These are phyloP conservation scores for Drosophila seguyi DNA, from an alignment of 1,140 invertebrate genomes.

Conservation along the genomic window DNA sequence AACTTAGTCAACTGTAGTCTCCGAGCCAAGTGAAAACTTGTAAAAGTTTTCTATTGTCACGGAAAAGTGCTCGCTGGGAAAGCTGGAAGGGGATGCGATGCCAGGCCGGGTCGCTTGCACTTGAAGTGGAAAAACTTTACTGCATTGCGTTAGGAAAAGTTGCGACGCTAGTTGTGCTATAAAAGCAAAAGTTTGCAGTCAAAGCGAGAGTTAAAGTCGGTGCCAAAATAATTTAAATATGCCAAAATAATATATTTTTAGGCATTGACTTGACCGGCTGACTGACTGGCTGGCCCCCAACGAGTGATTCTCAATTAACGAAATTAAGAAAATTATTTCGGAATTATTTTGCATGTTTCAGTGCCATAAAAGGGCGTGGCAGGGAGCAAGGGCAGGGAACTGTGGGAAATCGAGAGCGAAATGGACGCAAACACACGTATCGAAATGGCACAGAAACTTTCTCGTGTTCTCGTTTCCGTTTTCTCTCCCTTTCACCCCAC, in stretches of 20 bases:
- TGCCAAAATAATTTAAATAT: constrained; percentile 36
- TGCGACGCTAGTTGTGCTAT: constrained; percentile 65
- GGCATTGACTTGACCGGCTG: constrained; percentile 38
- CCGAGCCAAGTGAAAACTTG: constrained; percentile 72
- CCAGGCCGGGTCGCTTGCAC: constrained; percentile 53
- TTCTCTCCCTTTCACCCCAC: constrained; percentile 20
- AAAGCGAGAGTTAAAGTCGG: constrained; percentile 77
- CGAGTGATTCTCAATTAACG: constrained; percentile 15
- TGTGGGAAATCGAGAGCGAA: constrained; percentile 19
- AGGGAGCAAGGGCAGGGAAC: not conserved
- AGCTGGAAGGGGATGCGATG: constrained; percentile 1
- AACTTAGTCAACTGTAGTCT: constrained; percentile 65
- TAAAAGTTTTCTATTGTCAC: constrained; percentile 60
- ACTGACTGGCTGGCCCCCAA: not conserved
- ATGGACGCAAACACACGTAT: constrained; percentile 36
- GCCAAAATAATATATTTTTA: constrained; percentile 35
- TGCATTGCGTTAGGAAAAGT: constrained; percentile 67
- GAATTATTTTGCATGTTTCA: constrained; percentile 42
- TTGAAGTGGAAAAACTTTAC: constrained; percentile 80
- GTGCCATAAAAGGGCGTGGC: constrained; percentile 13
- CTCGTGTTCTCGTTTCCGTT: constrained; percentile 50
- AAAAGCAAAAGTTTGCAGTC: constrained; percentile 78
- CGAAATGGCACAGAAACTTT: constrained; percentile 74
- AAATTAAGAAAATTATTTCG: constrained; percentile 38
- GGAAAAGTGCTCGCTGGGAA: constrained; percentile 33